These are phyloP conservation scores for Rattus rattus DNA, from an alignment of 2,113 vertebrate genomes.

Conservation along the genomic window DNA sequence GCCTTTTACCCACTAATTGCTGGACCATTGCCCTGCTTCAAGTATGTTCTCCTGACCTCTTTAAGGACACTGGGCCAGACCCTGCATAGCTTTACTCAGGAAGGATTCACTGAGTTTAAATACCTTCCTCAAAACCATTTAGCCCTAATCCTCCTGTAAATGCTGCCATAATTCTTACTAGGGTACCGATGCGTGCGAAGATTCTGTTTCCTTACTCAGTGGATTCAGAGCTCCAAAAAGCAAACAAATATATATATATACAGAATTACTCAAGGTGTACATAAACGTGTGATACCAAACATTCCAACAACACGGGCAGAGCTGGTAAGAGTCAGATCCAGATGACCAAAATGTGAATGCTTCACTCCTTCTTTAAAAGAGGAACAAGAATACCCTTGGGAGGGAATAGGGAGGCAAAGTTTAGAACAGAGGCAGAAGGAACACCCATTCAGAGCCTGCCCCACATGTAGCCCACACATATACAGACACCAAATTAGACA, in stretches of 20 bases:
- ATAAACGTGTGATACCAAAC: not conserved
- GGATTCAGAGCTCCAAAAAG: conserved; percentile 31
- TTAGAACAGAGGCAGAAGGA: no score
- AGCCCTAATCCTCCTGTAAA: not conserved
- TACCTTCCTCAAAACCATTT: not conserved
- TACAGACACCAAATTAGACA: no score
- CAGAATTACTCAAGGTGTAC: not conserved
- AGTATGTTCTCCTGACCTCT: not conserved
- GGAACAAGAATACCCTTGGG: no score
- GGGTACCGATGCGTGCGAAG: not conserved
- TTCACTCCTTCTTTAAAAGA: no score
- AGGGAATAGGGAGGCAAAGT: no score
- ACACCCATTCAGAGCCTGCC: no score
- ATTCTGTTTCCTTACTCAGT: not conserved
- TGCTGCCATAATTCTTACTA: not conserved
- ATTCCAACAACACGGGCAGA: not conserved
- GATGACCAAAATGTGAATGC: no score
- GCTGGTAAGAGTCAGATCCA: no score
- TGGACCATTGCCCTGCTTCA: not conserved
- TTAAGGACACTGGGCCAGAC: not conserved
- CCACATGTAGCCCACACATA: no score
- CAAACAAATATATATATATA: not conserved
- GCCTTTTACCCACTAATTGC: not conserved
- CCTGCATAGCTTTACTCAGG: not conserved
- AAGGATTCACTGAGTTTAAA: conserved; percentile 28